Base-by-base conservation (phyloP, 2,888 invertebrate genomes). In the Fragum fragum region DNA sequence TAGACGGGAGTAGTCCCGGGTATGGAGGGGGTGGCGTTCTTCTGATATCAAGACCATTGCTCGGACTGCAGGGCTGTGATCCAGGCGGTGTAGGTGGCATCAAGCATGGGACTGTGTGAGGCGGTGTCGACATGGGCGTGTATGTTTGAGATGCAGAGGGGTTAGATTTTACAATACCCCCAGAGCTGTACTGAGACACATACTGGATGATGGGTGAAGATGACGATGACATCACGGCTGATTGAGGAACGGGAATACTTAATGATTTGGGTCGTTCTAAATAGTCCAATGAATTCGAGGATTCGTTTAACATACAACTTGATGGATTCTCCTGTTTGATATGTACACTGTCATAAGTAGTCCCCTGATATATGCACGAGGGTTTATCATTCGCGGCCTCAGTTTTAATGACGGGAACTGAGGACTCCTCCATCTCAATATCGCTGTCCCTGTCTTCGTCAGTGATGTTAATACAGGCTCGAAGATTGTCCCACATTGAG, bases 1-100 rank as follows among this genome's bases (percentile, higher is more conserved):
- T 57, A 11, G 74, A 59, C 14, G 82, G 53, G 28, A 83, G n/a
- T 69, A 88, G 73, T 6, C 92, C 91, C 1, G 93, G 93, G 79
- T 93, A 93, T 18, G 93, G 91, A 11, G 92, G 91, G 23, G 93
- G 93, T 23, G 92, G 92, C 0, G 92, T 91, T 39, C 88, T 79
- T 36, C 91, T 81, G 47, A 81, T 76, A 14, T 74, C 73, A 23
- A 85, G 77, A 26, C 90, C 92, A 42, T 86, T 89, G 85, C 87
- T 90, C 28, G 92, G 93, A 78, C 91, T 92, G 63, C 88, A 90
- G 6, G 93, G 92, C 81, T 92, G 91, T 9, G 93, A 93, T 80
- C 89, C 90, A 7, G 93, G 93, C 11, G 93, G 93, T 0, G 92
- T 93, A 2, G 88, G 89, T 0, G 91, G 91, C 76, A 91, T 85